Evolutionary conservation across 2,888 invertebrate genomes (phyloP).

Genomic region (Sesamia inferens): DNA sequence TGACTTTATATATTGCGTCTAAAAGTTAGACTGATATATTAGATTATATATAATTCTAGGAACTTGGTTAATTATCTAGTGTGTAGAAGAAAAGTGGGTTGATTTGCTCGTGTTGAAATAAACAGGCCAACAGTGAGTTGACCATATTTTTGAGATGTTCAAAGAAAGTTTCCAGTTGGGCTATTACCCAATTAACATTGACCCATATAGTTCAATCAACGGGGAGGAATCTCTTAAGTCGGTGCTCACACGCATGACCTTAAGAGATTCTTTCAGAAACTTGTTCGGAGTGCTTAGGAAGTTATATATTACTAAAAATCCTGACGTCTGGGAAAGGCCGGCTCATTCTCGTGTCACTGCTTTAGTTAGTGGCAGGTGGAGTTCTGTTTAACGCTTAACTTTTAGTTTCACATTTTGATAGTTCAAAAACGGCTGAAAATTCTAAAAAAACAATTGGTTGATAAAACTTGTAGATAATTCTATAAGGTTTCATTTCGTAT

Average conservation of each 20-base stretch:
- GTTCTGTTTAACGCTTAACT: not conserved
- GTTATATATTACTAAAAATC: not conserved
- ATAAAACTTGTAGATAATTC: not conserved
- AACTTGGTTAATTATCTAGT: slow-evolving; percentile 27
- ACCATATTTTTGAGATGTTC: not conserved
- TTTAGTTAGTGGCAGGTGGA: not conserved
- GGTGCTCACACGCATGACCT: not conserved
- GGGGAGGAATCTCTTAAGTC: not conserved
- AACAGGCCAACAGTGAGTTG: not conserved
- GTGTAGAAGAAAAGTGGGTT: slow-evolving; percentile 9
- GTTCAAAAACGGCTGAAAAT: not conserved
- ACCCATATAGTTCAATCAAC: not conserved
- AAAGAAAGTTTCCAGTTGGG: not conserved
- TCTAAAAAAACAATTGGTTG: not conserved
- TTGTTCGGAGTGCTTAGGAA: not conserved
- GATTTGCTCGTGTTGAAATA: not conserved
- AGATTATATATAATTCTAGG: slow-evolving; percentile 28
- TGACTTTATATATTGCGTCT: slow-evolving; percentile 75
- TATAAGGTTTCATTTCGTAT: not conserved
- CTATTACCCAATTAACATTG: slow-evolving; percentile 3
- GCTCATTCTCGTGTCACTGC: not conserved
- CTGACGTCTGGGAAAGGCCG: not conserved
- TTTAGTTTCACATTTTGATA: not conserved
- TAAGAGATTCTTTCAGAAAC: not conserved
- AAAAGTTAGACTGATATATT: slow-evolving; percentile 60